Evolutionary conservation across 35 echinoderm and acorn worm species (phyloP), one percentile per base, ranked within the genome.

Genomic region (Diadema setosum): DNA sequence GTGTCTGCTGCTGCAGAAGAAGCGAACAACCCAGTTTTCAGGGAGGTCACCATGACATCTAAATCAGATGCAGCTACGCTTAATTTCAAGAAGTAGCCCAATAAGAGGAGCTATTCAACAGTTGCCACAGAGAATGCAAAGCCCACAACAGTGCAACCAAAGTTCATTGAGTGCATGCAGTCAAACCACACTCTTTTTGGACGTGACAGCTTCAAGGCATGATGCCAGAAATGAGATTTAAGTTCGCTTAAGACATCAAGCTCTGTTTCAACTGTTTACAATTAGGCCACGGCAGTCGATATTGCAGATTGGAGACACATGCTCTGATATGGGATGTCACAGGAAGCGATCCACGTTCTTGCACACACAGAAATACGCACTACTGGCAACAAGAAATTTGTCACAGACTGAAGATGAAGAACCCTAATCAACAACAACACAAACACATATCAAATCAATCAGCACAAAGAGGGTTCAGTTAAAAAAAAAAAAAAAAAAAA

Each of bases 201-300:
- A 24, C 29, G 60, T 65, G 15, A 75, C 3, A 14, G 32, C 25
- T 85, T 91, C 40, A 91, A 85, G 36, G 32, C 2, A 60, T 85
- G 34, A 23, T 15, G 9, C 81, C 41, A 7, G 15, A 37, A 42
- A 29, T 70, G 12, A 85, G 80, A 39, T 0, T 70, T 23, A 70
- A 30, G 2, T 84, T 25, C 70, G 70, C 67, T 37, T 55, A 61
- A 57, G 32, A 37, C 5, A 75, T 50, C 11, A 27, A 45, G 44
- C 35, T 87, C 20, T 91, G 83, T 42, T 86, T 86, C 73, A 91
- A 89, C 50, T 91, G 90, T 45, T 41, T 87, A 8, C 67, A 45
- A 24, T 18, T 9, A 34, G 83, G 82, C 6, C 90, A 91, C 39
- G 58, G 30, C 32, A 36, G 46, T 46, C 21, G 7, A n/a, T 36